A percentile compares a stretch with the other conserved stretches of the same genome.
Conservation (phyloP, 2,113 vertebrate species). For the Urocolius indicus region DNA sequence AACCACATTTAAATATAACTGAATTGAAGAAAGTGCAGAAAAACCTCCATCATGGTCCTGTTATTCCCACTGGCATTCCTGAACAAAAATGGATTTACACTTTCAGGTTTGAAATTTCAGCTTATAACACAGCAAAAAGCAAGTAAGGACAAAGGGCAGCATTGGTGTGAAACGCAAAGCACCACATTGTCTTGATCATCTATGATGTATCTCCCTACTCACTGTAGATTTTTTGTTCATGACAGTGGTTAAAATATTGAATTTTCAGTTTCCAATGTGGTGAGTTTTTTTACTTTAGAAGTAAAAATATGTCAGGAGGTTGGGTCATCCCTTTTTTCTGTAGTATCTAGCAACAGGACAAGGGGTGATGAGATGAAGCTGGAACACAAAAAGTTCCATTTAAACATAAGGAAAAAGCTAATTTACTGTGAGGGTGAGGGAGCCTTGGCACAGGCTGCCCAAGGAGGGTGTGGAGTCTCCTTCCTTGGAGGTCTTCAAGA, state of each 20-base stretch:
- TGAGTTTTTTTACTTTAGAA: not conserved
- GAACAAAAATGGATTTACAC: not conserved
- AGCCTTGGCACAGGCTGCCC: no score
- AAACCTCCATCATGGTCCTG: conserved; percentile 17
- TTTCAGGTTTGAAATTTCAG: not conserved
- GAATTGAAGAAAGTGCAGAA: not conserved
- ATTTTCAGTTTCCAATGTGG: not conserved
- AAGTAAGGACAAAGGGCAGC: not conserved
- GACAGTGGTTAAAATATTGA: not conserved
- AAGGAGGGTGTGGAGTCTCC: no score
- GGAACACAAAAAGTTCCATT: no score
- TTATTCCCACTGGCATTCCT: conserved; percentile 26
- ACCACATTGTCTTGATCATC: not conserved
- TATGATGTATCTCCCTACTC: not conserved
- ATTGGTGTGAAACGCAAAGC: not conserved
- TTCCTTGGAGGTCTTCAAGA: no score
- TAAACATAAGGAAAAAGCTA: no score
- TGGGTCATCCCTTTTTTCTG: no score
- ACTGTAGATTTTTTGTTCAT: not conserved
- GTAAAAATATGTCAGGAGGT: no score
- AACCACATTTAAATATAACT: conserved; percentile 8
- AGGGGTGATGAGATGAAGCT: no score
- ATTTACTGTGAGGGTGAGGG: no score
- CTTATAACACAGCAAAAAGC: not conserved
- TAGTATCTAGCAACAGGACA: no score